Base-by-base conservation (phyloP, 2,888 invertebrate genomes). In the Tachystola acroxantha region DNA sequence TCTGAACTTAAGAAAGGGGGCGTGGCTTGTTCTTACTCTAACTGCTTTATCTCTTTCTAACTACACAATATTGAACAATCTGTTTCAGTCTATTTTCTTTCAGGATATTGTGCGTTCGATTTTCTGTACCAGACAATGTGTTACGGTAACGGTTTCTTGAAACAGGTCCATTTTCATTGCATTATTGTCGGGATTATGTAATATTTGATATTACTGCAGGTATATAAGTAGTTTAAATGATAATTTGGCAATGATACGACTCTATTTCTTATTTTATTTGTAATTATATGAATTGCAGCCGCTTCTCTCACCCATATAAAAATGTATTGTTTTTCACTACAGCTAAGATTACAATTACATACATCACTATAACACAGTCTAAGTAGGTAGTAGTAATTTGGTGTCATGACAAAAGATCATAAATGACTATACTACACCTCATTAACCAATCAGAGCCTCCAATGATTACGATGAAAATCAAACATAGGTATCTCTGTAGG, bases 1-100 rank as follows among this genome's bases (percentile, higher is more conserved):
- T 55, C 58, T 60, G 59, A 64, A 51, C 54, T 57, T 9, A 64
- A 75, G 76, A 76, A 75, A 75, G 65, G 57, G 63, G 76, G 76
- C 75, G 76, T 70, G 74, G 65, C 45, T 31, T 31, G 10, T 36
- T 57, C 56, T 56, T 57, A 56, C 69, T 64, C 67, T 57, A 67
- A 64, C 48, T 57, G 51, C 52, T 53, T 51, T 60, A 55, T 75
- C 74, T 57, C 66, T 44, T 56, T 75, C 64, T 45, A 27, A 48
- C 66, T 12, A 31, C 32, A 14, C 37, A 28, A 36, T 45, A 40
- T 28, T 20, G 28, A 9, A 32, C 40, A 36, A 35, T 39, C 46
- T 42, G 14, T 55, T 50, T 43, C 48, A 33, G 36, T 53, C 45
- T 38, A 24, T 28, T 33, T 26, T 31, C 37, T 33, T 26, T 31